Percentiles rank a stretch among this genome's conserved stretches.
phyloP scores from a whole-genome alignment of 1,140 invertebrate genomes.

The Drosophila sucinea region DNA sequence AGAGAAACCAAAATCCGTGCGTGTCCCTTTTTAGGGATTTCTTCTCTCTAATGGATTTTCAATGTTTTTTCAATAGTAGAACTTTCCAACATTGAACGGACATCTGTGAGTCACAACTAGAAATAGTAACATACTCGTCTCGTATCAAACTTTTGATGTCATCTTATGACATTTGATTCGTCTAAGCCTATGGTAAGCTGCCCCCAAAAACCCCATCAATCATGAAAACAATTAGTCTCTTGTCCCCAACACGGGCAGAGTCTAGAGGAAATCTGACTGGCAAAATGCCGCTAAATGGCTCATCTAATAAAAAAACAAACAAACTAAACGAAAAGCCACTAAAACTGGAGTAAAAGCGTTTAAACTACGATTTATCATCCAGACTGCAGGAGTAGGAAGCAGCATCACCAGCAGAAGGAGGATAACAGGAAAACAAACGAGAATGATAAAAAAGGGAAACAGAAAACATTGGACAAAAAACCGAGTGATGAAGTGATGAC shows the following conservation, averaged over 20 bases:
- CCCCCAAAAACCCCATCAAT: constrained; percentile 51
- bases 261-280: constrained; percentile 52
- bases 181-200: constrained; percentile 5
- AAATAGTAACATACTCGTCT: not conserved
- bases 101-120: not conserved
- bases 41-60: constrained; percentile 69
- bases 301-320: constrained; percentile 63
- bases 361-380: constrained; percentile 78
- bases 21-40: constrained; percentile 31
- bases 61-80: constrained; percentile 50
- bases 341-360: constrained; percentile 76
- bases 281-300: constrained; percentile 67
- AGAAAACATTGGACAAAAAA: constrained; percentile 50
- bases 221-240: constrained; percentile 65
- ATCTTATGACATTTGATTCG: constrained; percentile 11
- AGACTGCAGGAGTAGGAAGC: constrained; percentile 39
- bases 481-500: constrained; percentile 74
- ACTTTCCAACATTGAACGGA: not conserved
- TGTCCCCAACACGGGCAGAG: constrained; percentile 21
- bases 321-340: constrained; percentile 74
- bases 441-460: constrained; percentile 23
- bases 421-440: constrained; percentile 28
- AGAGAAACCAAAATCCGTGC: constrained; percentile 18
- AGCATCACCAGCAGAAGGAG: constrained; percentile 10
- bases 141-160: not conserved